phyloP scores from a whole-genome alignment of 2,888 invertebrate species.

The Trachelus iudaicus region DNA sequence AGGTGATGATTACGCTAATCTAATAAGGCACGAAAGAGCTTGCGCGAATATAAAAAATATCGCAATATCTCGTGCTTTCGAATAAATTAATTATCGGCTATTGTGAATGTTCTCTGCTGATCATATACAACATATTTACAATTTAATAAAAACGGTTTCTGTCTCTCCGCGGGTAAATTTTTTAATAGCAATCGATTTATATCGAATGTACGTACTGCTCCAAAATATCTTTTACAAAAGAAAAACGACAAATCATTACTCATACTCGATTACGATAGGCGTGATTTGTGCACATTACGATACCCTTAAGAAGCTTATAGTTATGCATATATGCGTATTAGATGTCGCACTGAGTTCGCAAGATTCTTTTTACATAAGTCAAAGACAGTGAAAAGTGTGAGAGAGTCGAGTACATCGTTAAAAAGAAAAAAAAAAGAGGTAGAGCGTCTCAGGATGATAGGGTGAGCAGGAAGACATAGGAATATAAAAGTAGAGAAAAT shows the following conservation, averaged over 20 bases:
- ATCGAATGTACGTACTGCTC: constrained; percentile 33
- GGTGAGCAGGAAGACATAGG: not conserved
- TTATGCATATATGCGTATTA: constrained; percentile 21
- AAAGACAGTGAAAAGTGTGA: constrained; percentile 15
- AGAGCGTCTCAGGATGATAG: constrained; percentile 12
- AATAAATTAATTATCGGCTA: not conserved
- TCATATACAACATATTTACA: not conserved
- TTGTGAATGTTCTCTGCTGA: not conserved
- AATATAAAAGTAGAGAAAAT: constrained; percentile 8
- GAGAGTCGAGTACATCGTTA: constrained; percentile 6
- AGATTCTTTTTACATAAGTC: constrained; percentile 15
- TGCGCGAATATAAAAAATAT: not conserved
- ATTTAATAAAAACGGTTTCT: not conserved
- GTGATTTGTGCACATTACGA: not conserved
- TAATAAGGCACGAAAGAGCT: not conserved
- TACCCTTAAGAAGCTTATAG: constrained; percentile 2
- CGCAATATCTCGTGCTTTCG: not conserved
- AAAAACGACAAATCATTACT: constrained; percentile 11
- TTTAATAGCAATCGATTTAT: constrained; percentile 27
- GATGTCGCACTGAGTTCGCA: constrained; percentile 24
- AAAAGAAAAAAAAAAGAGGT: constrained; percentile 9
- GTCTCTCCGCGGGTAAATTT: constrained; percentile 31
- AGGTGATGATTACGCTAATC: not conserved
- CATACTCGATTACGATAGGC: not conserved
- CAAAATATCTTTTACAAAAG: constrained; percentile 42